Evolutionary conservation across 2,888 invertebrate species (phyloP), one percentile per base, ranked within the genome.

Genomic region (Eupithecia inturbata): DNA sequence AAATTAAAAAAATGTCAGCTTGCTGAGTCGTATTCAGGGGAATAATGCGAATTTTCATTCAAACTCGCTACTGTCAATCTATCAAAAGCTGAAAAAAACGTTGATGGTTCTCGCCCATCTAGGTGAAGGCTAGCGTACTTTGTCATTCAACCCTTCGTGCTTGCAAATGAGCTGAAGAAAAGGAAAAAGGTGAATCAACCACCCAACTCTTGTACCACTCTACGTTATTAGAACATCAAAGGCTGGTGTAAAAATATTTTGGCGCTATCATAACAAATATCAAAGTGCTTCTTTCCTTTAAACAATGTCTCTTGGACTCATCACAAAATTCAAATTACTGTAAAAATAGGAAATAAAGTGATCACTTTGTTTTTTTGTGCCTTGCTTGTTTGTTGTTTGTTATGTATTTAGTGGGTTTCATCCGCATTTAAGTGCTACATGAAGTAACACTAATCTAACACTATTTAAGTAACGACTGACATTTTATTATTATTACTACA

Each of bases 131-230:
- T 53, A n/a, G 60, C 68, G 74, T 73, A 57, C 26, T 26, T 74
- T 75, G 62, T 72, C 69, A 70, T 76, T 75, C 68, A 9, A 22
- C 53, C 45, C 31, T 66, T 73, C 67, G 70, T 63, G 75, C 76
- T 76, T 71, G 71, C 68, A 74, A 77, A 78, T 71, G 71, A 80
- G 72, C 68, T 67, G 60, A 72, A 53, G 53, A 68, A 75, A 77
- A 74, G 49, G 49, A 72, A 77, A 14, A 45, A 57, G 31, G 33
- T 57, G 74, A 70, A 67, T 67, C n/a, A 31, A 12, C 62, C 53
- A 53, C 33, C 67, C 70, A 26, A 39, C 12, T 69, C 73, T 69
- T 53, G 45, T 31, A 33, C n/a, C 36, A 53, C 28, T 53, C 41
- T 67, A 67, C 60, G 66, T 62, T 60, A 68, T 26, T 57, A 70